Evolutionary conservation across 92 coral and sea anemone genomes (phyloP), one percentile per base, ranked within the genome.

Genomic region (Heteractis magnifica): DNA sequence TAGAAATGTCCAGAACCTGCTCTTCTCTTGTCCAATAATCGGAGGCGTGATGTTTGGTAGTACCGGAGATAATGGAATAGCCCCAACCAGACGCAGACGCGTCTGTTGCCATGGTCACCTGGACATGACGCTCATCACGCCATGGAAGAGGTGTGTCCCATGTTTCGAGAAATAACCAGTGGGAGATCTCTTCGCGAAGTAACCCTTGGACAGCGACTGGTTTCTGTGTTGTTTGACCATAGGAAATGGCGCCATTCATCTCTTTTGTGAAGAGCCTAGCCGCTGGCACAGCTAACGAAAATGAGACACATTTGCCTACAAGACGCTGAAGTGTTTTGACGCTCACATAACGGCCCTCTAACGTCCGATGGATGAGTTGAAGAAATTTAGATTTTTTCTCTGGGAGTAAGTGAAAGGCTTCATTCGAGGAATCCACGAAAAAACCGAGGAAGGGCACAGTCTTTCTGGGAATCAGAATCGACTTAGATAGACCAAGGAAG

Each of bases 31-130:
- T 23, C 90, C 86, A 87, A 53, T 87, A 87, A 82, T 87, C 90
- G 12, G 77, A 87, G 72, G 18, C 51, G 9, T 87, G 79, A 14
- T 83, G 82, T 34, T 50, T 56, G 16, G 11, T 52, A 26, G 78
- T 71, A 49, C 68, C 71, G 0, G 87, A 53, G 41, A 81, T 26
- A 26, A 52, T 41, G 8, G 80, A 20, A 51, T 49, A 85, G 12
- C 87, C 89, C 92, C 92, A 89, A 8, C 89, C 92, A 48, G 83
- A 89, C 0, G 7, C 64, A 4, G 89, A 89, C 2, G 92, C 89
- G 52, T 89, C 89, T 18, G 92, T 89, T 4, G 89, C 92, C n/a
- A 89, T 34, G 12, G 86, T 55, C 1, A 81, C 79, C 52, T 82
- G 60, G 21, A 85, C 64, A 48, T 81, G 86, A 56, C 77, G 82